Conservation (phyloP, 2,888 invertebrate genomes). For the Athalia cordata region DNA sequence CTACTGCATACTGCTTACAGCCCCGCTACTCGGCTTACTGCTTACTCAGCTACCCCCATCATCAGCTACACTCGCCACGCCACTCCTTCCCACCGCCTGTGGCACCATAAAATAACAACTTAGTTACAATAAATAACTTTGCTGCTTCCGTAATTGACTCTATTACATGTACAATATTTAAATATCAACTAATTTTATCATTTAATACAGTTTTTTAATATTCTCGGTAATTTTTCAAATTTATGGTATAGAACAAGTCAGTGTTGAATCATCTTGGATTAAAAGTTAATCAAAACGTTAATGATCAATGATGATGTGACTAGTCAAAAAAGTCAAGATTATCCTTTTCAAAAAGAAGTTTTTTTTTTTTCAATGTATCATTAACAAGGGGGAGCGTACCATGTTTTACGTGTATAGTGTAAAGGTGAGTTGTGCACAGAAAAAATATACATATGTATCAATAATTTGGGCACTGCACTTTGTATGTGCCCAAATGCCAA, state of each 20-base stretch:
- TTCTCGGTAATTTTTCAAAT: too few relatives aligned
- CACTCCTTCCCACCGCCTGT: constrained; percentile 73
- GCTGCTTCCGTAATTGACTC: constrained; percentile 59
- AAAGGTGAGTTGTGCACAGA: constrained; percentile 6
- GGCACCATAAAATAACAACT: constrained; percentile 74
- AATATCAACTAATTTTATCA: constrained; percentile 20
- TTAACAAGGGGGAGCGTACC: neutral
- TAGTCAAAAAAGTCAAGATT: neutral
- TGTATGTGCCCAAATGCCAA: neutral
- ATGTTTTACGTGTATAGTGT: constrained; percentile 24
- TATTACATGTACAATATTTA: constrained; percentile 26
- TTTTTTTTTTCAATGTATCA: constrained; percentile 22
- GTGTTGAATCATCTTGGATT: too few relatives aligned
- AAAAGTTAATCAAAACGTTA: too few relatives aligned
- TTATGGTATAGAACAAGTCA: too few relatives aligned
- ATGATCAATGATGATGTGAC: too few relatives aligned
- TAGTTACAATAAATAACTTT: constrained; percentile 66
- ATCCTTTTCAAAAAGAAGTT: neutral
- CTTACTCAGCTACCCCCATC: constrained; percentile 70
- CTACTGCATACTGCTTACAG: constrained; percentile 69
- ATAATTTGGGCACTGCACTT: neutral
- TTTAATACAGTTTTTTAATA: neutral
- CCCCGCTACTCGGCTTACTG: constrained; percentile 70
- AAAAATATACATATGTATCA: neutral
- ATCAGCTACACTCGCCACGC: constrained; percentile 72